These are phyloP conservation scores for Molothrus aeneus DNA, from an alignment of 2,797 vertebrate species.

Conservation along the genomic window DNA sequence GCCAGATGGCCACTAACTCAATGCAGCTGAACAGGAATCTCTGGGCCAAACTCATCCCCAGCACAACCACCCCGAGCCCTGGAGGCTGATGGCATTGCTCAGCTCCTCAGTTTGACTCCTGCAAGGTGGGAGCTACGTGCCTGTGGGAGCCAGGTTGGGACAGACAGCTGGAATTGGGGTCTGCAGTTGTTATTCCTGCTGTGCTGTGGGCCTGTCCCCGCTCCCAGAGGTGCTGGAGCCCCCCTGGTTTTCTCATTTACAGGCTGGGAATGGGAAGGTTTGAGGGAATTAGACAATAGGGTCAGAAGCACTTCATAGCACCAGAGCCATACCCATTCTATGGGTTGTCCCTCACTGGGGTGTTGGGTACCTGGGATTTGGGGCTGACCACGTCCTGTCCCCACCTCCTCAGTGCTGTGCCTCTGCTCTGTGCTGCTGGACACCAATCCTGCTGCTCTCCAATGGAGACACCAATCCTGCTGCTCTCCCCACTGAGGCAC, in stretches of 20 bases:
- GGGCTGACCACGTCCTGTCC: background rate
- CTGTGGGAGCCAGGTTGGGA: background rate
- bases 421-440: background rate
- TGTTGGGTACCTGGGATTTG: rapidly evolving
- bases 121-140: background rate
- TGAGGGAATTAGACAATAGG: rapidly evolving
- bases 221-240: background rate
- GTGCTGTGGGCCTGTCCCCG: rapidly evolving
- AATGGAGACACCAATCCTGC: background rate
- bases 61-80: background rate
- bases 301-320: background rate
- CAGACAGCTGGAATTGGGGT: background rate
- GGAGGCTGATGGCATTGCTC: background rate
- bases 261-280: background rate
- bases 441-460: background rate
- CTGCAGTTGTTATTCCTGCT: background rate
- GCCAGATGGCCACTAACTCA: constrained; percentile 67
- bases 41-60: constrained; percentile 32
- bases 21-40: constrained; percentile 41
- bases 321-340: rapidly evolving
- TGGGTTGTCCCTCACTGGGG: background rate
- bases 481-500: too few species aligned
- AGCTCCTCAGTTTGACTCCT: background rate
- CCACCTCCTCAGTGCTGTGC: rapidly evolving
- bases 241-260: background rate